phyloP scores from a whole-genome alignment of 2,888 invertebrate genomes.

The Tubulanus polymorphus region DNA sequence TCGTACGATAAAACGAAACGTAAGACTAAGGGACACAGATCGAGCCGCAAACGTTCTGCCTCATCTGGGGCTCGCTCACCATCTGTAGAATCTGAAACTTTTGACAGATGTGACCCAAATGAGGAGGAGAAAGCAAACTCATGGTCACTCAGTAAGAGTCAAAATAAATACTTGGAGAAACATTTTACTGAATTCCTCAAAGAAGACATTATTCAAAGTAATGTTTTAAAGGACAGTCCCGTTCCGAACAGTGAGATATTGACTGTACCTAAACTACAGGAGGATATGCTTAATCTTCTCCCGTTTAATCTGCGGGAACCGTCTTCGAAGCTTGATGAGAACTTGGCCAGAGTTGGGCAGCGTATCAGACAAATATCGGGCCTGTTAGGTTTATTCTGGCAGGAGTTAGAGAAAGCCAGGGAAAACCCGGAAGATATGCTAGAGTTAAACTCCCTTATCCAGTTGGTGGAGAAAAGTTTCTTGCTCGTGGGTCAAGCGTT shows the following conservation, averaged over 20 bases:
- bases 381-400: neutral
- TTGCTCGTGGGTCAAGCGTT: slow-evolving; percentile 9
- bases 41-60: too few relatives aligned
- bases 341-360: neutral
- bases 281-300: neutral
- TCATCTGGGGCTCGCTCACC: too few relatives aligned
- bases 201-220: neutral
- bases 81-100: too few relatives aligned
- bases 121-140: neutral
- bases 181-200: neutral
- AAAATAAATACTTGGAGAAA: neutral
- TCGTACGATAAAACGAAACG: too few relatives aligned
- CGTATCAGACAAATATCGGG: neutral
- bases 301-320: neutral
- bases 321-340: neutral
- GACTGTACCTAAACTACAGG: neutral
- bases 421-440: neutral
- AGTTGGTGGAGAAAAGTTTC: slow-evolving; percentile 2
- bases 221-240: neutral
- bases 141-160: neutral
- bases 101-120: neutral
- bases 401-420: neutral
- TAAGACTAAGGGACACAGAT: too few relatives aligned
- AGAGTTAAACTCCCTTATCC: neutral
- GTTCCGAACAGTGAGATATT: neutral